Base-by-base conservation (phyloP, 2,888 invertebrate species). In the Epirrhoe alternata region DNA sequence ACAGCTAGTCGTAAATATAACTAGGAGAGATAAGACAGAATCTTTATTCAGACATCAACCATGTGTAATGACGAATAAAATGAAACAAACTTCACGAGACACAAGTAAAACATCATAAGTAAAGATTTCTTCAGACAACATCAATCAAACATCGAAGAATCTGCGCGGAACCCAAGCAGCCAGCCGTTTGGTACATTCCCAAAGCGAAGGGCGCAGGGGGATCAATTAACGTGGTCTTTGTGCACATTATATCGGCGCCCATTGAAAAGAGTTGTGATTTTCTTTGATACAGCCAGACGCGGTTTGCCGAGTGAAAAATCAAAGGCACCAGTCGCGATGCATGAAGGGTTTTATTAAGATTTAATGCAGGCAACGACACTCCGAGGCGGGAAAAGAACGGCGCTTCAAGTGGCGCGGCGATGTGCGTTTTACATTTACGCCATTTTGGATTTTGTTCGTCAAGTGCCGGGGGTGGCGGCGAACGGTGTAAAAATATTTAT, bases 251-350 rank as follows among this genome's bases (percentile, higher is more conserved):
- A 92, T 93, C 91, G 92, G 89, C 86, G 88, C 84, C 88, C 92
- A 92, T 90, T 92, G 90, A 92, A 93, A 92, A 93, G 92, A 93
- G 92, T 93, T 93, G 89, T 92, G 91, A 92, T 89, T 89, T 92
- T 90, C 92, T 93, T 93, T 92, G 92, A 92, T 90, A 91, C 83
- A 71, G 83, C 88, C 86, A 90, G 92, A 87, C 90, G 89, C 85
- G 89, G 92, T 92, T 92, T 92, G 88, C 92, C 93, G 86, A 92
- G 86, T 92, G 92, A 92, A 87, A 91, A 92, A 93, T 93, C 93
- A 93, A 93, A 93, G 92, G 84, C 78, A 86, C 81, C 85, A 79
- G 85, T 85, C 84, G 86, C 84, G 86, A 90, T 89, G 92, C 92
- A 93, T 92, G 92, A 89, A 87, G 89, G 86, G 88, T 88, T 92